Conservation (phyloP, 2,113 vertebrate species). For the Neofelis nebulosa region DNA sequence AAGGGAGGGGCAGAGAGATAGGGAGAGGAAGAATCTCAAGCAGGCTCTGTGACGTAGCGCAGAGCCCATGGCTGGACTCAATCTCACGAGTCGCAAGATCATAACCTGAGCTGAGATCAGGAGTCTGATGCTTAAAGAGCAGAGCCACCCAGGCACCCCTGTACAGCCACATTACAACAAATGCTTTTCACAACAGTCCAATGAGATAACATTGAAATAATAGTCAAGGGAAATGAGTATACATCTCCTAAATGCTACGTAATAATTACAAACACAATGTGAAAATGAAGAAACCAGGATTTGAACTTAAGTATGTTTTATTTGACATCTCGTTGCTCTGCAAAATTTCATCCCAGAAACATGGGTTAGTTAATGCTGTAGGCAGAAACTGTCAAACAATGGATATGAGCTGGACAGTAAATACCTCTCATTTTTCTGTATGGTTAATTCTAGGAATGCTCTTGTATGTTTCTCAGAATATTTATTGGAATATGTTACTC, state of each 20-base stretch:
- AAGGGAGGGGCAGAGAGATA: too few relatives aligned
- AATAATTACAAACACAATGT: background rate
- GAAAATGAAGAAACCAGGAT: background rate
- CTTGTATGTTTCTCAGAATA: background rate
- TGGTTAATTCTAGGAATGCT: background rate
- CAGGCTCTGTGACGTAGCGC: too few relatives aligned
- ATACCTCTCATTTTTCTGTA: background rate
- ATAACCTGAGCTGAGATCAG: too few relatives aligned
- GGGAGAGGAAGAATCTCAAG: too few relatives aligned
- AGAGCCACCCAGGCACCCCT: too few relatives aligned
- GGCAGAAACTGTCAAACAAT: background rate
- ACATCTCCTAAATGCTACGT: background rate
- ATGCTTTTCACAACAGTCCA: background rate
- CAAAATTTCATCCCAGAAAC: background rate
- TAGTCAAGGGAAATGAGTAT: background rate
- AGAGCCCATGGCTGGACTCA: too few relatives aligned
- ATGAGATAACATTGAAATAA: background rate
- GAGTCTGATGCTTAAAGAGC: too few relatives aligned
- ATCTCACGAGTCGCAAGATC: too few relatives aligned
- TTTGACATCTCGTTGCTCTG: background rate
- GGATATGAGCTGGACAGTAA: fast-evolving
- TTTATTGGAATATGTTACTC: background rate
- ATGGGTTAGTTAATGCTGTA: background rate
- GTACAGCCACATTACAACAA: background rate
- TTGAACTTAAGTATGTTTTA: background rate